These are phyloP conservation scores for Rhynchopsitta pachyrhyncha DNA, from an alignment of 2,113 vertebrate species.

Conservation along the genomic window DNA sequence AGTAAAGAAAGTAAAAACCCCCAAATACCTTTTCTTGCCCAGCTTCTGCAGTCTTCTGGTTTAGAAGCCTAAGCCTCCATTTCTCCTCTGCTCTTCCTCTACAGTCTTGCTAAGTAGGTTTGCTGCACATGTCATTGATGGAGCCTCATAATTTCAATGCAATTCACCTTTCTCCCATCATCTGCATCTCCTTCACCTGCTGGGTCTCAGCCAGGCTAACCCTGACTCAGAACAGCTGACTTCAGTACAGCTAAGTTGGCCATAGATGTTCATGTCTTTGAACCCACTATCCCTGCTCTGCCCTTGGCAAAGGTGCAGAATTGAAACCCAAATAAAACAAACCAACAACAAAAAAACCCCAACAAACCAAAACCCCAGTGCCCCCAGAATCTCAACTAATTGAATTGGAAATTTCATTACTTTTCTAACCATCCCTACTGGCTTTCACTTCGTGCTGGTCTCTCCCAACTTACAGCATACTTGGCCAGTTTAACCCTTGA, in stretches of 20 bases:
- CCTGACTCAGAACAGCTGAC: neutral
- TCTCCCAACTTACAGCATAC: constrained; percentile 16
- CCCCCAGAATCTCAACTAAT: neutral
- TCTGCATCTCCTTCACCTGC: neutral
- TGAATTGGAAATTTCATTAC: constrained; percentile 7
- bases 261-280: rapidly evolving
- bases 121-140: neutral
- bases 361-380: neutral
- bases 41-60: neutral
- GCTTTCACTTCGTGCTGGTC: constrained; percentile 37
- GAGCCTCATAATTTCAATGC: rapidly evolving
- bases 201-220: neutral
- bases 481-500: constrained; percentile 69
- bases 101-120: neutral
- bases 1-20: rapidly evolving
- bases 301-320: neutral
- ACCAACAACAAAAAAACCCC: neutral
- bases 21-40: neutral
- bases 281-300: neutral
- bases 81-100: rapidly evolving
- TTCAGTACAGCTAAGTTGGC: neutral
- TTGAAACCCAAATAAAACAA: neutral
- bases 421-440: constrained; percentile 41
- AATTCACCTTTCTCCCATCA: neutral
- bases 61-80: rapidly evolving